Conservation (phyloP, 2,797 vertebrate genomes). For the Echeneis naucrates region DNA sequence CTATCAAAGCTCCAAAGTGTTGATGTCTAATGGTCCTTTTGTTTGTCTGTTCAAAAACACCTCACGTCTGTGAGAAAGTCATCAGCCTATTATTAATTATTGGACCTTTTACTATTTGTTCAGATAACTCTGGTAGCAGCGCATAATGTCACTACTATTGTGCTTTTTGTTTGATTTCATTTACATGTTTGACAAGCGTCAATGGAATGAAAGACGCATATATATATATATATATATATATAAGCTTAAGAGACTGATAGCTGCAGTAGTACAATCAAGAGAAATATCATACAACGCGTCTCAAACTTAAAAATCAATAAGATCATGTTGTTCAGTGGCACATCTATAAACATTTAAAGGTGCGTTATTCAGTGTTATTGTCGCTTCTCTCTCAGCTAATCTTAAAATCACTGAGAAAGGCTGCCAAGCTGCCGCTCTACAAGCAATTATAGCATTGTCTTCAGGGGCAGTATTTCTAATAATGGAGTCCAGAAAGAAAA, state of each 20-base stretch:
- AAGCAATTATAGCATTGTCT: not conserved
- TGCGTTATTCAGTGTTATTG: not conserved
- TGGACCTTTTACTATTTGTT: conserved; percentile 33
- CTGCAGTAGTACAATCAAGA: not conserved
- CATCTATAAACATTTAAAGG: not conserved
- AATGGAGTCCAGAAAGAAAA: conserved; percentile 16
- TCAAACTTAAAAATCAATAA: too few relatives aligned
- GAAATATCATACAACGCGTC: not conserved
- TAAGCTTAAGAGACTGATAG: not conserved
- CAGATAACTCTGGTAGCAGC: conserved; percentile 15
- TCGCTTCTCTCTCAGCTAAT: conserved; percentile 15
- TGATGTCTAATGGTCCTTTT: conserved; percentile 17
- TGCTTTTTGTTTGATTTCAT: not conserved
- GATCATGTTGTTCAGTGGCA: not conserved
- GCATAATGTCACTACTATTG: not conserved
- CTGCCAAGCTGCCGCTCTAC: conserved; percentile 16
- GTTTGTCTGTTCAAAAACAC: conserved; percentile 19
- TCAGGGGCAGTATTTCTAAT: conserved; percentile 12
- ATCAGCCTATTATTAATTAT: conserved; percentile 3
- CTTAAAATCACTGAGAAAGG: conserved; percentile 11
- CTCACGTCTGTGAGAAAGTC: conserved; percentile 3
- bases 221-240: not conserved
- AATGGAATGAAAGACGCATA: not conserved
- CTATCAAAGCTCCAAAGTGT: not conserved
- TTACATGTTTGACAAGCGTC: not conserved